A percentile compares a stretch with the other conserved stretches of the same genome.
Conservation (phyloP, 2,797 vertebrate species). For the Micromesistius poutassou region DNA sequence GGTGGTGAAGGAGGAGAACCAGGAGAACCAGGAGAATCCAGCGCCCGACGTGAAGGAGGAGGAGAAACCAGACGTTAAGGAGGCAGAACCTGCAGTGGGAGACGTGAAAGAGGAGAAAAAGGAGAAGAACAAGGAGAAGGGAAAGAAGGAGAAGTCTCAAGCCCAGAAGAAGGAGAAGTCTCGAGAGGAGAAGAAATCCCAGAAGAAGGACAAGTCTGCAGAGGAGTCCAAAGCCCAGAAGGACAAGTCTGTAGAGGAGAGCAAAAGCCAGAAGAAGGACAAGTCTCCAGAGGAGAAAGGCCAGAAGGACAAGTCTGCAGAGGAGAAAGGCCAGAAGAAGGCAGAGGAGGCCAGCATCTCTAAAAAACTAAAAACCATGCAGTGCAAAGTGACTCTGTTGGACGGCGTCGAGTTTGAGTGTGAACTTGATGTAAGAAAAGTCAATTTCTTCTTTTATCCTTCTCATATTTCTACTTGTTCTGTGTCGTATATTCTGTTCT, state of each 20-base stretch:
- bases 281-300: constrained; percentile 32
- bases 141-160: constrained; percentile 57
- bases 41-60: constrained; percentile 44
- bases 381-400: constrained; percentile 87
- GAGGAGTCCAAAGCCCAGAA: constrained; percentile 63
- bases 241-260: constrained; percentile 63
- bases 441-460: background rate
- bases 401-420: constrained; percentile 88
- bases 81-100: background rate
- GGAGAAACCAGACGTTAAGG: constrained; percentile 9
- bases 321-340: constrained; percentile 50
- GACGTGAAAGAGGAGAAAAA: constrained; percentile 25
- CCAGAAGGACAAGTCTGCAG: constrained; percentile 54
- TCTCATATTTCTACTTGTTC: background rate
- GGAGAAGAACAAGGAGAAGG: constrained; percentile 54
- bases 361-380: constrained; percentile 83
- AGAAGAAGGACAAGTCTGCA: constrained; percentile 51
- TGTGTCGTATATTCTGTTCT: background rate
- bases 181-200: constrained; percentile 71
- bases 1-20: constrained; percentile 11
- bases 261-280: constrained; percentile 51
- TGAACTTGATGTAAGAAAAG: constrained; percentile 88
- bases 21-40: constrained; percentile 14
- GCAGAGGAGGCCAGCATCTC: constrained; percentile 73
- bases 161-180: constrained; percentile 67